Percentiles rank a stretch among this genome's conserved stretches.
phyloP scores from a whole-genome alignment of 2,888 invertebrate species.

The Teinopalpus imperialis region DNA sequence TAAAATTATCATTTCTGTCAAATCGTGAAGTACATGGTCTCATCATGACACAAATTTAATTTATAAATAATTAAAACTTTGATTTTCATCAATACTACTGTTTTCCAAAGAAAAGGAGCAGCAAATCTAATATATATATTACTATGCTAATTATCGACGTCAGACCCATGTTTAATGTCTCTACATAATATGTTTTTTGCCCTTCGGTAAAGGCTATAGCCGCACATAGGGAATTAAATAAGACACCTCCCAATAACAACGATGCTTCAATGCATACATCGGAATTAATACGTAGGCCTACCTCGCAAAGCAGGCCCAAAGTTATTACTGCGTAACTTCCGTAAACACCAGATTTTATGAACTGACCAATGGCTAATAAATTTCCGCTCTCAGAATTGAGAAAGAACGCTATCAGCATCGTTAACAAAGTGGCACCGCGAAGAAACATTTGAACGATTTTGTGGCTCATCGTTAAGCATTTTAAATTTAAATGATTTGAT shows the following conservation, averaged over 20 bases:
- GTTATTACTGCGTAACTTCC: conserved; percentile 45
- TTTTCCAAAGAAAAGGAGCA: conserved; percentile 27
- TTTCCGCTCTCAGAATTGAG: conserved; percentile 45
- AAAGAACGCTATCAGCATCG: conserved; percentile 45
- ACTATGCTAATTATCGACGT: conserved; percentile 39
- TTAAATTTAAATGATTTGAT: background rate
- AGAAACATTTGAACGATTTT: conserved; percentile 48
- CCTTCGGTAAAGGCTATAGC: conserved; percentile 41
- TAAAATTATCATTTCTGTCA: conserved; percentile 3
- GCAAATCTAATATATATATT: conserved; percentile 43
- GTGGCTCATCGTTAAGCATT: conserved; percentile 37
- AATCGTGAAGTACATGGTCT: background rate
- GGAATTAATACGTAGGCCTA: conserved; percentile 38
- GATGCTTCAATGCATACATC: conserved; percentile 39
- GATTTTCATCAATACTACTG: no score
- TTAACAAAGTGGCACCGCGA: conserved; percentile 42
- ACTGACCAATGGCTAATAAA: conserved; percentile 38
- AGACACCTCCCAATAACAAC: conserved; percentile 39
- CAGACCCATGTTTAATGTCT: conserved; percentile 44
- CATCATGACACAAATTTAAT: background rate
- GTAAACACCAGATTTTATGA: conserved; percentile 49
- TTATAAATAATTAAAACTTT: no score
- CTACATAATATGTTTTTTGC: conserved; percentile 29
- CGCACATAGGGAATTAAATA: conserved; percentile 39
- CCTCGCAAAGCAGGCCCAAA: conserved; percentile 53